A percentile compares a stretch with the other conserved stretches of the same genome.
Conservation (phyloP, 23 tunicate species). For the Diplosoma virens region DNA sequence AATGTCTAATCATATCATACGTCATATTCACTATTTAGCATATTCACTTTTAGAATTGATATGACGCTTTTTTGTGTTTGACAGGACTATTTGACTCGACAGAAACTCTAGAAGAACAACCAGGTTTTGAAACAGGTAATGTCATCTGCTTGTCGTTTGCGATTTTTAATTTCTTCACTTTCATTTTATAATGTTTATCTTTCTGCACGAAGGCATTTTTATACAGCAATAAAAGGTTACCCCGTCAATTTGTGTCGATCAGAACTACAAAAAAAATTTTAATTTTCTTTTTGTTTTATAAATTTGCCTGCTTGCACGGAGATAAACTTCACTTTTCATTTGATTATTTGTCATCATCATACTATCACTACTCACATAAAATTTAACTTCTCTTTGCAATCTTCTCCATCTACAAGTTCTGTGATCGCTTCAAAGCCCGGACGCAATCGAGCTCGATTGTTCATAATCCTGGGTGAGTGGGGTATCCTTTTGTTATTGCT, state of each 20-base stretch:
- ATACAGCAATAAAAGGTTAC: slow-evolving; percentile 40
- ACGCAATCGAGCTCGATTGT: not conserved
- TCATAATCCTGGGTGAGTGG: slow-evolving; percentile 38
- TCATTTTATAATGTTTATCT: not conserved
- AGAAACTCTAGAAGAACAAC: not conserved
- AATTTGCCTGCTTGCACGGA: slow-evolving; percentile 54
- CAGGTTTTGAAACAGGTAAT: not conserved
- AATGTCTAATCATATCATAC: too few relatives aligned
- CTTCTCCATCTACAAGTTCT: slow-evolving; percentile 3
- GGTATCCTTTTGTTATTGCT: slow-evolving; percentile 66
- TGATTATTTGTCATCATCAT: slow-evolving; percentile 4
- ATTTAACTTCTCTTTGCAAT: slow-evolving; percentile 1
- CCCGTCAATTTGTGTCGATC: slow-evolving; percentile 1
- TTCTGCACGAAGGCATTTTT: slow-evolving; percentile 54
- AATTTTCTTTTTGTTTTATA: not conserved
- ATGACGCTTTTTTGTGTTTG: slow-evolving; percentile 6
- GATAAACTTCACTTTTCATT: slow-evolving; percentile 1
- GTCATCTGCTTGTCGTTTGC: not conserved
- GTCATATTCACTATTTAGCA: too few relatives aligned
- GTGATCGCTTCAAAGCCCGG: not conserved
- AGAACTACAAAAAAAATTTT: not conserved
- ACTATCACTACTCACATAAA: too few relatives aligned
- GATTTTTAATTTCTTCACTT: not conserved
- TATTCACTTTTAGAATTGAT: too few relatives aligned
- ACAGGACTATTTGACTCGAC: slow-evolving; percentile 55